These are phyloP conservation scores for Diachasmimorpha longicaudata DNA, from an alignment of 1,140 invertebrate genomes.

Conservation along the genomic window DNA sequence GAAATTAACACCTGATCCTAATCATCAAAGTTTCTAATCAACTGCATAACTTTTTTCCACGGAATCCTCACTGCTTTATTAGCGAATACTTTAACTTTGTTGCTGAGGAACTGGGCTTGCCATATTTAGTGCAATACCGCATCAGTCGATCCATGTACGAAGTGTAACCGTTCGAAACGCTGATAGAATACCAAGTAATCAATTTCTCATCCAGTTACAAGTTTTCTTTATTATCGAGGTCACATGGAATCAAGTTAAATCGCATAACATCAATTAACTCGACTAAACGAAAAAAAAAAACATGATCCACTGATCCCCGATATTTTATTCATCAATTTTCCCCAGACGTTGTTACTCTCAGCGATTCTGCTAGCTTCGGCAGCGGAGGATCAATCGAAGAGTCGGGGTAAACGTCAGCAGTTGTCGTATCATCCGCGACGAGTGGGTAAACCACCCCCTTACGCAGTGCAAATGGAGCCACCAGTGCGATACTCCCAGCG, in stretches of 20 bases:
- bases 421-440: constrained; percentile 44
- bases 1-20: not conserved
- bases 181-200: constrained; percentile 49
- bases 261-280: not conserved
- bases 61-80: not conserved
- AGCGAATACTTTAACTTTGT: not conserved
- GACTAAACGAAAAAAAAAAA: not conserved
- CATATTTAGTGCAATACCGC: constrained; percentile 42
- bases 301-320: not conserved
- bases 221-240: constrained; percentile 51
- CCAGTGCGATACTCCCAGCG: constrained; percentile 78
- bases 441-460: constrained; percentile 65
- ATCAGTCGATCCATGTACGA: constrained; percentile 41
- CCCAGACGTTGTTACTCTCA: constrained; percentile 39
- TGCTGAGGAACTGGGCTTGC: constrained; percentile 34
- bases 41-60: not conserved
- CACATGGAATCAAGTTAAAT: constrained; percentile 27
- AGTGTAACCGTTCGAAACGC: constrained; percentile 41
- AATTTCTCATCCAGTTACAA: constrained; percentile 38
- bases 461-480: constrained; percentile 81
- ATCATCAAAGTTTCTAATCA: not conserved
- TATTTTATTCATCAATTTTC: not conserved
- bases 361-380: constrained; percentile 37
- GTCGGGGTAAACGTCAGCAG: constrained; percentile 55
- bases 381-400: constrained; percentile 44